These are phyloP conservation scores for Phocides pigmalion DNA, from an alignment of 1,140 invertebrate species.

Conservation along the genomic window DNA sequence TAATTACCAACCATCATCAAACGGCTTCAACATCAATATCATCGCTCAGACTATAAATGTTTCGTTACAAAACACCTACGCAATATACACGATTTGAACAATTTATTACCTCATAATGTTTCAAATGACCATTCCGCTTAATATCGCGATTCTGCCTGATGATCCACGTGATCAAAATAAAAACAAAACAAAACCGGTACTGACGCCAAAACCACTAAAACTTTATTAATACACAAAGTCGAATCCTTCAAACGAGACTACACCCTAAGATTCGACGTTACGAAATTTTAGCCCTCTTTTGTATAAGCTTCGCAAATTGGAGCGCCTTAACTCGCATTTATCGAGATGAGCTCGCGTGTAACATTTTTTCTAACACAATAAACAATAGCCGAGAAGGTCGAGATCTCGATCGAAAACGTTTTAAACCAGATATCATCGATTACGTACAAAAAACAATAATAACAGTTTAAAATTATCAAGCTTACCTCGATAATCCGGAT, in stretches of 20 bases:
- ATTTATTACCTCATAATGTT: not conserved
- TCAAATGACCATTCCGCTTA: not conserved
- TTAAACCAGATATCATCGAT: slow-evolving; percentile 14
- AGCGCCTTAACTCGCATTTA: not conserved
- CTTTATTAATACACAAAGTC: not conserved
- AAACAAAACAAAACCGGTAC: slow-evolving; percentile 17
- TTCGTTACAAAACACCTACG: not conserved
- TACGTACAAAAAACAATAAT: slow-evolving; percentile 19
- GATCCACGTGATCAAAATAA: slow-evolving; percentile 6
- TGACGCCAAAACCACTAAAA: not conserved
- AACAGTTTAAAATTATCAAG: slow-evolving; percentile 29
- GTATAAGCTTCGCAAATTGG: not conserved
- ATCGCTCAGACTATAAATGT: not conserved
- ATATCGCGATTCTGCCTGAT: not conserved
- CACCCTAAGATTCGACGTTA: slow-evolving; percentile 5
- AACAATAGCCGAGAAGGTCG: slow-evolving; percentile 21
- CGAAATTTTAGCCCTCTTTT: not conserved
- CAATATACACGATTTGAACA: not conserved
- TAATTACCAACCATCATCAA: slow-evolving; percentile 16
- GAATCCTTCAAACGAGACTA: slow-evolving; percentile 2
- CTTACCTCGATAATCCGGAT: slow-evolving; percentile 60
- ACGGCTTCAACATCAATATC: not conserved
- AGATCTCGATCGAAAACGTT: slow-evolving; percentile 18
- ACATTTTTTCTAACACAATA: slow-evolving; percentile 17
- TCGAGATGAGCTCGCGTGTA: slow-evolving; percentile 8